These are phyloP conservation scores for Autographa gamma DNA, from an alignment of 2,888 invertebrate species.

Conservation along the genomic window DNA sequence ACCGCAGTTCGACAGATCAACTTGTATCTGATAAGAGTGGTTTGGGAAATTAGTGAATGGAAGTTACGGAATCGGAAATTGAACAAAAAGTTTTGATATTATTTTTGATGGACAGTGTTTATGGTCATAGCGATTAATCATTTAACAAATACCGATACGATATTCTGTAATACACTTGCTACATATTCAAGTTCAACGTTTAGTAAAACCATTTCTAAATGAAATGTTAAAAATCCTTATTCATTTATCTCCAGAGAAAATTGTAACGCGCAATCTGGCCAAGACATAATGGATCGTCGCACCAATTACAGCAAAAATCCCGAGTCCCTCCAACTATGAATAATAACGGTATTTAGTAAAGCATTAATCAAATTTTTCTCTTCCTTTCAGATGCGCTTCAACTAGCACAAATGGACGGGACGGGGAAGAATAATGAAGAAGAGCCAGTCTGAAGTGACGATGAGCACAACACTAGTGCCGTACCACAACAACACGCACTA, in stretches of 20 bases:
- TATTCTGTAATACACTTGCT: no score
- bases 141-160: no score
- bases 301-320: conserved; percentile 39
- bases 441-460: conserved; percentile 45
- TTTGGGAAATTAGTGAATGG: not conserved
- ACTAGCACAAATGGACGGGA: conserved; percentile 51
- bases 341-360: conserved; percentile 42
- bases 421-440: conserved; percentile 43
- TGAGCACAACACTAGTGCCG: conserved; percentile 56
- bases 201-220: conserved; percentile 19
- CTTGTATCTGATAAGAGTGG: not conserved
- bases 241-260: conserved; percentile 19
- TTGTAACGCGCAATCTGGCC: conserved; percentile 26
- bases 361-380: conserved; percentile 39
- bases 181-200: not conserved
- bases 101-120: no score
- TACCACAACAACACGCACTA: conserved; percentile 52
- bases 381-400: conserved; percentile 61
- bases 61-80: not conserved
- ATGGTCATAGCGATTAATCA: no score
- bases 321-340: conserved; percentile 34
- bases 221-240: conserved; percentile 12
- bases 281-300: conserved; percentile 36
- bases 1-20: not conserved
- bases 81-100: not conserved